phyloP scores from a whole-genome alignment of 2,888 invertebrate genomes.

The Agonopterix arenella region DNA sequence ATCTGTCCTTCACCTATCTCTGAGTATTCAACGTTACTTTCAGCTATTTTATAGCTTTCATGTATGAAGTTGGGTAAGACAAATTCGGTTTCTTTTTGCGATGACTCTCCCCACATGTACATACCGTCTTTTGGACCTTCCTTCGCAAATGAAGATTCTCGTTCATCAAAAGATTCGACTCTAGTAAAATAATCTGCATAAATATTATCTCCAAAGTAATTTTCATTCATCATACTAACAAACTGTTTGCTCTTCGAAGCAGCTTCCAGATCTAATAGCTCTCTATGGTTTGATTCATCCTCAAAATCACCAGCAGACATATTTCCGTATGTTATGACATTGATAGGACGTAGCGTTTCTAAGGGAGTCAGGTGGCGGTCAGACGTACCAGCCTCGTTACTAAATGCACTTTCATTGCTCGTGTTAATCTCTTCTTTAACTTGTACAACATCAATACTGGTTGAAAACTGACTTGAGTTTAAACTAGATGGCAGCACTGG shows the following conservation, averaged over 20 bases:
- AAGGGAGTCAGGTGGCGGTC: slow-evolving; percentile 37
- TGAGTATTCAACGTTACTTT: slow-evolving; percentile 48
- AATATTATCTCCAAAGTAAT: slow-evolving; percentile 68
- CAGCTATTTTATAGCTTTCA: slow-evolving; percentile 64
- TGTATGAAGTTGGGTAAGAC: slow-evolving; percentile 67
- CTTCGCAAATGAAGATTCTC: slow-evolving; percentile 37
- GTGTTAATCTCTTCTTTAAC: slow-evolving; percentile 62
- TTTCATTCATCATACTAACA: slow-evolving; percentile 67
- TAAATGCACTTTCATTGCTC: slow-evolving; percentile 50
- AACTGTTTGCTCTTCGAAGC: slow-evolving; percentile 64
- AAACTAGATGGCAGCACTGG: slow-evolving; percentile 37
- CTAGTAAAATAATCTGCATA: slow-evolving; percentile 68
- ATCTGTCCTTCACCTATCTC: slow-evolving; percentile 32
- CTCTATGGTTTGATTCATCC: slow-evolving; percentile 58
- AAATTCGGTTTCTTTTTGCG: slow-evolving; percentile 60
- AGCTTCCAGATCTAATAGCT: slow-evolving; percentile 57
- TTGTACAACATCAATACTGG: slow-evolving; percentile 33
- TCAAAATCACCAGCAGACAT: slow-evolving; percentile 52
- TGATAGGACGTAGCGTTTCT: slow-evolving; percentile 58
- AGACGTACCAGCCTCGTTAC: slow-evolving; percentile 39
- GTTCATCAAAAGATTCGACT: slow-evolving; percentile 55
- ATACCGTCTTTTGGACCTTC: slow-evolving; percentile 45
- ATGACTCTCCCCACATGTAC: slow-evolving; percentile 62
- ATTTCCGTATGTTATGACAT: slow-evolving; percentile 58
- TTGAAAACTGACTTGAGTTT: slow-evolving; percentile 27